A percentile compares a stretch with the other conserved stretches of the same genome.
Evolutionary conservation across 2,113 vertebrate species (phyloP).

Genomic region (Campylomormyrus numenius): DNA sequence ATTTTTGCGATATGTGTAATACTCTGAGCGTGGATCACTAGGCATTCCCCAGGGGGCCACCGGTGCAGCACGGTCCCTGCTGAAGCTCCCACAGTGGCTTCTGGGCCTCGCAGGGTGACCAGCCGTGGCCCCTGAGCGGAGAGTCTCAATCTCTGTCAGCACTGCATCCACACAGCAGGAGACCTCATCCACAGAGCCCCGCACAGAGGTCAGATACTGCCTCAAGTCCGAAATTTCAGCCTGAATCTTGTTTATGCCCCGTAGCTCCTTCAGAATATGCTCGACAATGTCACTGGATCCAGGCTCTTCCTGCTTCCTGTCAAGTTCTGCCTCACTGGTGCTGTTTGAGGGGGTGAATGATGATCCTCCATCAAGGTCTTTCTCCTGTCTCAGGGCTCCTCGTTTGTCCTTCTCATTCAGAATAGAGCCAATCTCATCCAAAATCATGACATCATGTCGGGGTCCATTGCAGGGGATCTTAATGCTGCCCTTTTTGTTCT

Average conservation of each 20-base stretch:
- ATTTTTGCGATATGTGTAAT: not conserved
- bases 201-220: constrained; percentile 82
- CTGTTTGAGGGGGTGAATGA: not conserved
- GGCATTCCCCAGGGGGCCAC: not conserved
- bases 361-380: not conserved
- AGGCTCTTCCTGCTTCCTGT: constrained; percentile 47
- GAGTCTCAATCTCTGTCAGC: constrained; percentile 82
- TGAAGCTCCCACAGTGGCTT: not conserved
- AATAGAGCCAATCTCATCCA: not conserved
- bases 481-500: constrained; percentile 62
- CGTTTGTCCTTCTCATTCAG: not conserved
- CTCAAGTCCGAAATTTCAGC: constrained; percentile 88
- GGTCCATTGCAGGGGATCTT: constrained; percentile 54
- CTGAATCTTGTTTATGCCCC: constrained; percentile 89
- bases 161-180: constrained; percentile 89
- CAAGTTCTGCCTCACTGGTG: constrained; percentile 32
- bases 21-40: not conserved
- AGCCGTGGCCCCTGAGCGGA: constrained; percentile 60
- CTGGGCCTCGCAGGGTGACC: constrained; percentile 35
- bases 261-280: constrained; percentile 87
- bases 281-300: constrained; percentile 70
- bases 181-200: constrained; percentile 91
- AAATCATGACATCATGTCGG: constrained; percentile 5
- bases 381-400: not conserved
- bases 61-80: not conserved